Conservation (phyloP, 1,140 invertebrate species). For the Megalonaias nervosa region DNA sequence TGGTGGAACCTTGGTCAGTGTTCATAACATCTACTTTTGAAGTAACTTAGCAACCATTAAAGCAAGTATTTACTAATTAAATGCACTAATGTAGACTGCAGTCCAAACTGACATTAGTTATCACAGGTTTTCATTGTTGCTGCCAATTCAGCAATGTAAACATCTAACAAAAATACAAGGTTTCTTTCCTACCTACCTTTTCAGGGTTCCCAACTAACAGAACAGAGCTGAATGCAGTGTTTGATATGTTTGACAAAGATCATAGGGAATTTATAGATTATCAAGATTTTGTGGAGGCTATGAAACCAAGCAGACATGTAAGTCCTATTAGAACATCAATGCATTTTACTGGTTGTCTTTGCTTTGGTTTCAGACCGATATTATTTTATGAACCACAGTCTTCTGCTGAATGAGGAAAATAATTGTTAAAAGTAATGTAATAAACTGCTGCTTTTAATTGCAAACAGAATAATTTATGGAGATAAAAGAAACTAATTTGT, state of each 20-base stretch:
- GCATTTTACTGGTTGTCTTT: not conserved
- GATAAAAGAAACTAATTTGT: not conserved
- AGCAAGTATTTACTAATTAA: not conserved
- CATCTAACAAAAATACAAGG: not conserved
- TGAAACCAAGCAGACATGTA: conserved; percentile 81
- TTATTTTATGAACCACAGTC: not conserved
- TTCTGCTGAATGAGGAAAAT: not conserved
- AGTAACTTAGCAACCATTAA: no score
- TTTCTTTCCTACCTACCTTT: conserved; percentile 32
- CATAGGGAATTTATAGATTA: conserved; percentile 95
- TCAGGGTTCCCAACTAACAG: conserved; percentile 97
- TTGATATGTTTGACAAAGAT: conserved; percentile 97
- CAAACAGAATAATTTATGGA: not conserved
- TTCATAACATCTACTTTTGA: no score
- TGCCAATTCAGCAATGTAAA: not conserved
- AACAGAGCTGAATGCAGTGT: conserved; percentile 98
- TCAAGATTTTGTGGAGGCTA: conserved; percentile 98
- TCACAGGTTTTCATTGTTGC: not conserved
- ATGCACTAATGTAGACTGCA: not conserved
- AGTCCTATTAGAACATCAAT: conserved; percentile 13
- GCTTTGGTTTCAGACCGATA: not conserved
- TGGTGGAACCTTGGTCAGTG: no score
- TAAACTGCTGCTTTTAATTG: not conserved
- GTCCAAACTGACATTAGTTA: not conserved
- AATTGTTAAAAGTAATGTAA: not conserved